Base-by-base conservation (phyloP, 2,888 invertebrate genomes). In the Chrysolina oricalcia region DNA sequence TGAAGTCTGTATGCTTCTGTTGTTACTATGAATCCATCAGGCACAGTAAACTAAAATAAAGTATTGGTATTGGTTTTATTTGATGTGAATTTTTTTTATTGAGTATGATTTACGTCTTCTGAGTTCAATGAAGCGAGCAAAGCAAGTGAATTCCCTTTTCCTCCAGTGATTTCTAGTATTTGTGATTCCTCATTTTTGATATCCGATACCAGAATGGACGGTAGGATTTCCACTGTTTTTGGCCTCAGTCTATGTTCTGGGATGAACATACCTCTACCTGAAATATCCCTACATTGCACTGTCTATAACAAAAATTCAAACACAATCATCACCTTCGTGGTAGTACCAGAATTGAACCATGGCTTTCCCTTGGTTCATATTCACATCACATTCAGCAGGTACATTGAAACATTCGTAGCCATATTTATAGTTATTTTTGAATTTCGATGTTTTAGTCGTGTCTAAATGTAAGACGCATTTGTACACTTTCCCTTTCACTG, bases 111-210 rank as follows among this genome's bases (percentile, higher is more conserved):
- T 88, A 92, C 92, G 84, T 91, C 87, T 59, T 88, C 83, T 4
- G 86, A 82, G 19, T 87, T 81, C 70, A 92, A 88, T 21, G 87
- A 86, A 10, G 90, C 87, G 63, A 96, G 88, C 50, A 93, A 87
- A 0, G 94, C 94, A 15, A 96, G 87, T 2, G 96, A 95, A 1
- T 93, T 92, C 11, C 94, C 96, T 87, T 96, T 96, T 0, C 95
- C 96, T 0, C 96, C 96, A 0, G 94, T 93, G 11, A 93, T 86
- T 10, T 87, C 86, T 0, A 91, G 87, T 77, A 91, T 91, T 27
- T 90, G 89, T 35, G 93, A 91, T 15, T 89, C 89, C 0, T 85
- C 83, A 13, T 90, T 90, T 9, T 88, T 87, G 35, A 93, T 90
- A 0, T 87, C 78, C 2, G 81, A 65, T 6, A 85, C 78, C 21